phyloP scores from a whole-genome alignment of 2,113 vertebrate genomes.

The Silurus meridionalis region DNA sequence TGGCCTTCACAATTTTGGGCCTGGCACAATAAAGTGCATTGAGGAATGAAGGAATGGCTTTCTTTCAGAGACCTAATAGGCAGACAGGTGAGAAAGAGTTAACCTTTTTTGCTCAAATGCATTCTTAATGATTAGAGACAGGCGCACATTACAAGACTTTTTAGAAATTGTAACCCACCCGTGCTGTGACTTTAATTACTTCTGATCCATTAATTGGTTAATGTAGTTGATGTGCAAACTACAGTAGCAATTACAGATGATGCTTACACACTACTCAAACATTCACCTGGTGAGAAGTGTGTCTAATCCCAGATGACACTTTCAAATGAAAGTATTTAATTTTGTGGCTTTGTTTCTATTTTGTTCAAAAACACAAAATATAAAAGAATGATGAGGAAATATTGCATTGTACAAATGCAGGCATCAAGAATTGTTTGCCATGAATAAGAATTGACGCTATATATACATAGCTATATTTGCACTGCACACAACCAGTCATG shows the following conservation, averaged over 20 bases:
- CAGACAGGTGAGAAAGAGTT: background rate
- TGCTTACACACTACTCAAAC: background rate
- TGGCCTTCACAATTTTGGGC: constrained; percentile 22
- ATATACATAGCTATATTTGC: background rate
- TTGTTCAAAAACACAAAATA: background rate
- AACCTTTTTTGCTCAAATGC: background rate
- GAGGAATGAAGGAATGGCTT: background rate
- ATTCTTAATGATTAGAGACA: background rate
- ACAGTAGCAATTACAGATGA: background rate
- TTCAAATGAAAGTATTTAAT: background rate
- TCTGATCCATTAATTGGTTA: background rate
- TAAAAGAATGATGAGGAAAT: background rate
- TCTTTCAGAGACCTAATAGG: constrained; percentile 17
- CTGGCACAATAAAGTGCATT: background rate
- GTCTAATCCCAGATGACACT: background rate
- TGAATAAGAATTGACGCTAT: background rate
- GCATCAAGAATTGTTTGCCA: background rate
- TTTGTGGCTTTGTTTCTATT: background rate
- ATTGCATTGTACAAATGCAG: background rate
- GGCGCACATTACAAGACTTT: background rate
- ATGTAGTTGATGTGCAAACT: background rate
- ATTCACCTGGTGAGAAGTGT: background rate
- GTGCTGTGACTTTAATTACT: background rate
- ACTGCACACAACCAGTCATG: background rate
- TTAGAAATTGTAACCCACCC: background rate